phyloP scores from a whole-genome alignment of 2,113 vertebrate genomes.

The Chionodraco myersi region DNA sequence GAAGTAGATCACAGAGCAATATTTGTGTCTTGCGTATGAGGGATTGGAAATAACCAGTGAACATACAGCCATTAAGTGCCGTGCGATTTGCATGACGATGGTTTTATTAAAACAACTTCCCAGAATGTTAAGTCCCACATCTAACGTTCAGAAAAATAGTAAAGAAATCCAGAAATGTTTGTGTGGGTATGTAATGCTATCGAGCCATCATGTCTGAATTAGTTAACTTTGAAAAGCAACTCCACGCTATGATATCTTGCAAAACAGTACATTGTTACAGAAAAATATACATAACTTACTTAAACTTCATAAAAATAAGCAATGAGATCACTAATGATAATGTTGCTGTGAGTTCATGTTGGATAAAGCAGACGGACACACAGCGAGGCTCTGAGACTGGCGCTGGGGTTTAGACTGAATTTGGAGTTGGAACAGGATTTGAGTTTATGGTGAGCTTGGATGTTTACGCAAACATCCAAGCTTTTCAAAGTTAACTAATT shows the following conservation, averaged over 20 bases:
- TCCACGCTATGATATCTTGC: neutral
- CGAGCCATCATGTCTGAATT: neutral
- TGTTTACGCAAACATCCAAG: constrained; percentile 39
- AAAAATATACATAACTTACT: neutral
- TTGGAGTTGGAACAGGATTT: constrained; percentile 45
- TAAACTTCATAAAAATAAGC: neutral
- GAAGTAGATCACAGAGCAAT: constrained; percentile 49
- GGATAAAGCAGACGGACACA: constrained; percentile 15
- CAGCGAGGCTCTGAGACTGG: constrained; percentile 15
- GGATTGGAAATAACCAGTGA: constrained; percentile 29
- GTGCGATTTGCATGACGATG: neutral
- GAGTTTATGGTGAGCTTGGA: constrained; percentile 46
- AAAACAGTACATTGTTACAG: neutral
- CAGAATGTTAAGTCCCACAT: neutral
- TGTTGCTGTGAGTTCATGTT: constrained; percentile 1
- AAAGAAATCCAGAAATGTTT: neutral
- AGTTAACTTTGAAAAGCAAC: neutral
- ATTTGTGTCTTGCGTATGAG: constrained; percentile 20
- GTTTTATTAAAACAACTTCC: neutral
- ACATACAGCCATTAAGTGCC: neutral
- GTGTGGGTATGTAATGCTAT: neutral
- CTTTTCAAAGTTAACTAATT: neutral
- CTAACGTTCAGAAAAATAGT: constrained; percentile 3
- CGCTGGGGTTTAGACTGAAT: constrained; percentile 36
- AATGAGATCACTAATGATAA: neutral